Base-by-base conservation (phyloP, 2,797 vertebrate species). In the Helarctos malayanus region DNA sequence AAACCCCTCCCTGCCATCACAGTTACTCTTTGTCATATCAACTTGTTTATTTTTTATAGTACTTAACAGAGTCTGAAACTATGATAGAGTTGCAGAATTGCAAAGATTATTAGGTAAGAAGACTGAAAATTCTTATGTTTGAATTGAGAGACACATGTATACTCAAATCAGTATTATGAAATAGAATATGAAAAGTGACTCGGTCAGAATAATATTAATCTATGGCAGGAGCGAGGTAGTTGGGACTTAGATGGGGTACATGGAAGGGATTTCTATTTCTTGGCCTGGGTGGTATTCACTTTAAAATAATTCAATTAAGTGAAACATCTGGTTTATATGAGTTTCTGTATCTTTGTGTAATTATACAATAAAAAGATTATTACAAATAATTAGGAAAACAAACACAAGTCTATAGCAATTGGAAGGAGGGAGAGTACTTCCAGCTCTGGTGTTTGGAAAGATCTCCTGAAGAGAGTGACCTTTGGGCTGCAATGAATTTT, bases 371-470 rank as follows among this genome's bases (percentile, higher is more conserved):
- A 49, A 69, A 82, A 81, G 35, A 54, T 57, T 69, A 83, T 76
- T 91, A 56, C 73, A 85, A 89, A 21, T 88, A 14, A 29, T 18
- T 96, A 25, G 65, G 61, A 81, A 38, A 94, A 54, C 35, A 80
- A 94, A 83, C 45, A 59, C 3, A 86, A 32, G 47, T 8, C 35
- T 54, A 41, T 9, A 75, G 38, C 1, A 25, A 32, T 19, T 73
- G 16, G 16, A 82, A 89, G 54, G 18, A 79, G 86, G 88, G 61
- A 63, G 29, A 32, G 0, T 21, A 56, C 13, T 45, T 96, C 2
- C 3, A n/a, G 15, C 0, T 41, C 0, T 63, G 54, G 21, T 65
- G 32, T 7, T 63, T 23, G 57, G 49, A 54, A 85, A 32, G 7
- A 4, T 75, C 41, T 54, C 10, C 5, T 47, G 25, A 38, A 71